A percentile compares a stretch with the other conserved stretches of the same genome.
phyloP scores from a whole-genome alignment of 2,113 vertebrate genomes.

The Solea solea region DNA sequence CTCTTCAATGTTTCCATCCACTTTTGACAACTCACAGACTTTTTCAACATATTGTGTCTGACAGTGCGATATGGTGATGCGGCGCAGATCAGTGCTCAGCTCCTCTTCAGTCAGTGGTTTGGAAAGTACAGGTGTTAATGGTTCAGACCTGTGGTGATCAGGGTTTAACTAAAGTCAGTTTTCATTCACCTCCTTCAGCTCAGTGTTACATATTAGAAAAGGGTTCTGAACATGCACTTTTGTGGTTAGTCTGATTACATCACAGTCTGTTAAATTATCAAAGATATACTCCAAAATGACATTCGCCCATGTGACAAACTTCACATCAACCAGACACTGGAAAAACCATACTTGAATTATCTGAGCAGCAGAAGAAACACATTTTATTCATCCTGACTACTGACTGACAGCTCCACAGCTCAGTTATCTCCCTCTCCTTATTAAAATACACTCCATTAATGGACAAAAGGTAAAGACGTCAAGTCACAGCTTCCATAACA shows the following conservation, averaged over 20 bases:
- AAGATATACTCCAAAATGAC: no score
- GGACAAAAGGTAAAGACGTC: background rate
- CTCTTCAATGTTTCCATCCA: background rate
- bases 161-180: slow-evolving; percentile 53
- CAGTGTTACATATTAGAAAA: background rate
- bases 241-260: slow-evolving; percentile 1
- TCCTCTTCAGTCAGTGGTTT: background rate
- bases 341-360: no score
- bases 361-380: no score
- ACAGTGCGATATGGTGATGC: background rate
- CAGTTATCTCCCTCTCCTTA: background rate
- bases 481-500: no score
- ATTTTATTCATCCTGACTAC: no score
- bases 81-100: background rate
- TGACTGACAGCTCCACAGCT: no score
- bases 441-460: background rate
- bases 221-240: slow-evolving; percentile 5
- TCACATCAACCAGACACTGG: no score
- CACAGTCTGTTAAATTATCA: background rate
- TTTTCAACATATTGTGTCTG: background rate
- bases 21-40: background rate
- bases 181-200: slow-evolving; percentile 8
- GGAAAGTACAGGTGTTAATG: background rate
- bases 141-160: slow-evolving; percentile 64
- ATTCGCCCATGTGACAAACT: no score